Base-by-base conservation (phyloP, 1,140 invertebrate genomes). In the Watersipora subatra region DNA sequence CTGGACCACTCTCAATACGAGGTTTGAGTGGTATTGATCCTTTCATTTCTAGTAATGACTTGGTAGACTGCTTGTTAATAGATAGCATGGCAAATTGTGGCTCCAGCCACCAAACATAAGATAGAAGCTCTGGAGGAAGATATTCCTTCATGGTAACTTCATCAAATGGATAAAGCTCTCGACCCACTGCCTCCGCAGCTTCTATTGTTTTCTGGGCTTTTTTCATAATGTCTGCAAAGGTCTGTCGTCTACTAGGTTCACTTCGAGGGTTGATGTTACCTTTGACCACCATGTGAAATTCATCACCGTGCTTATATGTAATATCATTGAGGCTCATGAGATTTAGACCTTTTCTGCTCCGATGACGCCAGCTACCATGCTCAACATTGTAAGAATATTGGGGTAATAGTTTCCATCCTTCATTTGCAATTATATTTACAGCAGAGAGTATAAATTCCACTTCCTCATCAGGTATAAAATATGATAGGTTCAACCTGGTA, bases 391-490 rank as follows among this genome's bases (percentile, higher is more conserved):
- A 46, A 12, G 34, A 7, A 46, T 46, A 46, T 66, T 66, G 87
- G 0, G 90, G 90, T 58, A 94, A 73, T 30, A 93, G 83, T 73
- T 90, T 90, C 88, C 90, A 92, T 0, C 89, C 90, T 79, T 91
- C 86, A 0, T 87, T 87, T 0, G 89, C 89, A 0, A 93, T 87
- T 85, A 91, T 88, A 77, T 89, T 87, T 17, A 94, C 75, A 0
- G 90, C 88, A 76, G 90, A 86, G 64, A 92, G 78, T 0, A 93
- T 84, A 74, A 88, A 92, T 15, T 88, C 87, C 12, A 73, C 79
- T 77, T 91, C 88, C 28, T 84, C 78, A 66, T 91, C 88, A 3
- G 85, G 84, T 79, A 89, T 87, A 73, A 91, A 90, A 76, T 86
- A 94, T 0, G 90, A 87, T 25, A 94, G 81, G 55, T 88, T 90